Evolutionary conservation across 2,888 invertebrate species (phyloP), one percentile per base, ranked within the genome.

Genomic region (Rhabditoides inermis): DNA sequence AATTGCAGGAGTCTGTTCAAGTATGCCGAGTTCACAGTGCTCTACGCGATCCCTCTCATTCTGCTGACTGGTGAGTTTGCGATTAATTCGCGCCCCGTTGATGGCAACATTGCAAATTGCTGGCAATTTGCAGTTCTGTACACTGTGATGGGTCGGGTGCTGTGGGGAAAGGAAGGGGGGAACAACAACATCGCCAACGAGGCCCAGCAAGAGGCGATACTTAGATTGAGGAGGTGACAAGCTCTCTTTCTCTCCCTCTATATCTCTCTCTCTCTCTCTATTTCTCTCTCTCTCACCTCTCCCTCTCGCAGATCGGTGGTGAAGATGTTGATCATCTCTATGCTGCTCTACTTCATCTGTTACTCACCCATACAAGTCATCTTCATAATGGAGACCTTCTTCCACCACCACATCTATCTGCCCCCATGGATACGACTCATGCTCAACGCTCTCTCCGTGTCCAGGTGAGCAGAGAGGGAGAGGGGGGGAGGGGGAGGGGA

Each of bases 281-380:
- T n/a, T n/a, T n/a, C n/a, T n/a, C n/a, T n/a, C n/a, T n/a, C n/a
- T n/a, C n/a, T n/a, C n/a, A n/a, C n/a, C n/a, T n/a, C n/a, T n/a
- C n/a, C n/a, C n/a, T n/a, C n/a, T n/a, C n/a, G n/a, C n/a, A n/a
- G 77, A 36, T 77, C 77, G n/a, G 79, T 79, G 7, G 78, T 79
- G 12, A 78, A 78, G 61, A 79, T 79, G 79, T 65, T 79, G 25
- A 76, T 78, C 3, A 76, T 78, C 15, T 78, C 78, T 49, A 78
- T 79, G 39, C 53, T 77, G 20, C 70, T 79, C 3, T 79, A 79
- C 63, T 77, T 77, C 49, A 54, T 78, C 28, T 78, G 79, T 61
- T 79, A 79, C 62, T 77, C 78, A 1, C 79, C 79, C 0, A 73
- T 75, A 7, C 78, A 79, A 64, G 62, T 53, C 2, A 39, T 65